These are phyloP conservation scores for Siphlonurus alternatus DNA, from an alignment of 2,888 invertebrate species.

Conservation along the genomic window DNA sequence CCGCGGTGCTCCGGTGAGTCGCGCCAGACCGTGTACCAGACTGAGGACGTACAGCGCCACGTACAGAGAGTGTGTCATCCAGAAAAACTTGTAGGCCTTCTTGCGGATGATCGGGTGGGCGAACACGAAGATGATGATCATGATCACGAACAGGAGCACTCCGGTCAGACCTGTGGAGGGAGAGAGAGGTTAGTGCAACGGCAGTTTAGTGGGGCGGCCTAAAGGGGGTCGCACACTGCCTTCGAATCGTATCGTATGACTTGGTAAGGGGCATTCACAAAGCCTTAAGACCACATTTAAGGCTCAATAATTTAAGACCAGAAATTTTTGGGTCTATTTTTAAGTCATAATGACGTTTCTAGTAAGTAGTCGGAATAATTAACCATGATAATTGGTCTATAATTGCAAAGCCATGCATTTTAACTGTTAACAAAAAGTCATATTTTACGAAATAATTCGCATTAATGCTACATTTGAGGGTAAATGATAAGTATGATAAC, in stretches of 20 bases:
- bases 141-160: slow-evolving; percentile 70
- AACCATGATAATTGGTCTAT: neutral
- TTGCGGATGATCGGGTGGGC: slow-evolving; percentile 85
- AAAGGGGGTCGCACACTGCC: too few species aligned
- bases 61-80: slow-evolving; percentile 84
- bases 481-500: too few species aligned
- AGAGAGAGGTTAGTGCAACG: too few species aligned
- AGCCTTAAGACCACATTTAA: too few species aligned
- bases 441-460: too few species aligned
- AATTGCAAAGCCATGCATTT: neutral
- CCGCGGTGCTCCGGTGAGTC: slow-evolving; percentile 76
- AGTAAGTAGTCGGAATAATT: neutral
- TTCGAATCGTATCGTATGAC: too few species aligned
- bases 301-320: too few species aligned
- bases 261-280: too few species aligned
- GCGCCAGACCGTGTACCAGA: slow-evolving; percentile 76
- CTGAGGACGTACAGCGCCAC: slow-evolving; percentile 70
- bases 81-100: slow-evolving; percentile 89
- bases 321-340: too few species aligned
- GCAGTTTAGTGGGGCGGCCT: too few species aligned
- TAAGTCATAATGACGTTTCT: neutral
- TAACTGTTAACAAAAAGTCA: too few species aligned
- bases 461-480: too few species aligned
- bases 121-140: slow-evolving; percentile 93
- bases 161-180: slow-evolving; percentile 57